Conservation (phyloP, 1,140 invertebrate species). For the Drosophila orosa region DNA sequence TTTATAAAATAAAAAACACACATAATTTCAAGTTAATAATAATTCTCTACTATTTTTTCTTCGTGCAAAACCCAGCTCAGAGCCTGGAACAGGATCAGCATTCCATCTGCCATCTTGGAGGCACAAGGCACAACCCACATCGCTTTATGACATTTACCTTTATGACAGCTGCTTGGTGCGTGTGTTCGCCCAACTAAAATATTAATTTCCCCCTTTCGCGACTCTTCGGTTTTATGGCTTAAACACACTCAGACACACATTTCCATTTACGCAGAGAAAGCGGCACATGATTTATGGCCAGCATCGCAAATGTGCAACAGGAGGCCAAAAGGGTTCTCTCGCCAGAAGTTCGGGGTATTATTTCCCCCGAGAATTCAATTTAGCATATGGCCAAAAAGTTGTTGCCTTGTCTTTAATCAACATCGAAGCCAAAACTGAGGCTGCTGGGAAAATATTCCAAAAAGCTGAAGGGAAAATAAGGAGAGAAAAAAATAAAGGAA, state of each 20-base stretch:
- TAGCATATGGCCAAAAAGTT: slow-evolving; percentile 49
- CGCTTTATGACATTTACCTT: slow-evolving; percentile 80
- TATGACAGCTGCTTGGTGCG: slow-evolving; percentile 70
- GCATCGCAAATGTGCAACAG: slow-evolving; percentile 27
- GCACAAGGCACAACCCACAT: slow-evolving; percentile 43
- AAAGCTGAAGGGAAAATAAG: neutral
- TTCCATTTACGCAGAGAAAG: neutral
- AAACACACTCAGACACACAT: slow-evolving; percentile 22
- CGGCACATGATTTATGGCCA: slow-evolving; percentile 67
- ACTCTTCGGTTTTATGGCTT: slow-evolving; percentile 62
- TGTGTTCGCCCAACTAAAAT: slow-evolving; percentile 65
- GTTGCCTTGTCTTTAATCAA: slow-evolving; percentile 28
- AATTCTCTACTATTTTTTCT: neutral
- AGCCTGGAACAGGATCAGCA: slow-evolving; percentile 31
- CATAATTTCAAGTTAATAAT: accelerated
- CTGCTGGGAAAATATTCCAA: neutral
- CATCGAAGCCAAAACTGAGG: slow-evolving; percentile 20
- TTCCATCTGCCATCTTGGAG: slow-evolving; percentile 28
- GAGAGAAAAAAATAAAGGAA: neutral
- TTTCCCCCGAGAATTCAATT: slow-evolving; percentile 39
- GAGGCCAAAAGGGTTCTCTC: slow-evolving; percentile 25
- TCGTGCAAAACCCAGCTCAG: neutral
- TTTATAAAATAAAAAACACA: neutral
- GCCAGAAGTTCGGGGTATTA: neutral
- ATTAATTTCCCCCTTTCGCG: slow-evolving; percentile 72